Evolutionary conservation across 2,888 invertebrate genomes (phyloP), one percentile per base, ranked within the genome.

Genomic region (Rhagonycha fulva): DNA sequence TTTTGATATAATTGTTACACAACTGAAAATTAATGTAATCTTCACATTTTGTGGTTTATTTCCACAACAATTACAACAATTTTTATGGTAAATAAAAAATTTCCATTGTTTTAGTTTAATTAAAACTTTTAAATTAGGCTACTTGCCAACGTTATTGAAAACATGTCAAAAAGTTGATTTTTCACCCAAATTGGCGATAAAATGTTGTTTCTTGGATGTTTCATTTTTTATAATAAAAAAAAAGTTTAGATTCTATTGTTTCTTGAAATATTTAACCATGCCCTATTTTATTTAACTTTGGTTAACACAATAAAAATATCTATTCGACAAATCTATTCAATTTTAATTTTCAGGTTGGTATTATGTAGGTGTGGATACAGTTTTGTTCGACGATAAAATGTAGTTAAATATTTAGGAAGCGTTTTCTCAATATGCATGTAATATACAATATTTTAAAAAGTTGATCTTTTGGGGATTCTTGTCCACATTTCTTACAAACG

Each of bases 401-500:
- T 47, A n/a, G 47, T 47, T 47, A 47, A 47, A 47, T 47, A 47
- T 47, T 47, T 47, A 47, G 47, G 47, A n/a, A 9, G 47, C n/a
- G 47, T 47, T 47, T 77, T 72, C 73, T 75, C 77, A 75, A 77
- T 77, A 77, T 77, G 77, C 70, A 77, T 77, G 73, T 76, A 75
- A 72, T 76, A 78, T 74, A 78, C 79, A 80, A 80, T 83, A 83
- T 83, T 80, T 79, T 80, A 77, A 80, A 79, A 80, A 80, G 81
- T 81, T 78, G 81, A 79, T 80, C 81, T 80, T 76, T 78, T 80
- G 81, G 78, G 82, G 81, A 79, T 80, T 79, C 80, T 79, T 82
- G 83, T 83, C 82, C 84, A 83, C 84, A 84, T 81, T 82, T 84
- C 83, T 83, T 78, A 81, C 80, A 80, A 84, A 83, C 82, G 81